Conservation (phyloP, 2,888 invertebrate genomes). For the Ctena decussata region DNA sequence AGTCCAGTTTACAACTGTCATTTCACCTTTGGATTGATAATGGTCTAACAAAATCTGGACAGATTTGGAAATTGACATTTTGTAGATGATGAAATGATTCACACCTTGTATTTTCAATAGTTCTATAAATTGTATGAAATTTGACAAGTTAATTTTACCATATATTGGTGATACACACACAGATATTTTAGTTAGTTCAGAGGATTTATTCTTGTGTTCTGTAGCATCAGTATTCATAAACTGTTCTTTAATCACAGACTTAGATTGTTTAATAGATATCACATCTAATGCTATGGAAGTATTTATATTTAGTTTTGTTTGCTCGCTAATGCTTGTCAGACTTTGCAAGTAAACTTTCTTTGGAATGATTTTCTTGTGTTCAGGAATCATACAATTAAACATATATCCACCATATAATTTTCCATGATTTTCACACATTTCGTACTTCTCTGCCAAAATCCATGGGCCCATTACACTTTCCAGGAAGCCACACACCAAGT, state of each 20-base stretch:
- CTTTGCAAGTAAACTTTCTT: slow-evolving; percentile 41
- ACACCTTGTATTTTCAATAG: slow-evolving; percentile 81
- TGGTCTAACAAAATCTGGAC: slow-evolving; percentile 72
- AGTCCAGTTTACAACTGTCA: slow-evolving; percentile 79
- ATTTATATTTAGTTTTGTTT: not conserved
- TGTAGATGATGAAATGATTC: slow-evolving; percentile 80
- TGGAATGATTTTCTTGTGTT: slow-evolving; percentile 38
- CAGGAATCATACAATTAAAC: slow-evolving; percentile 80
- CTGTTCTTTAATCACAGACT: not conserved
- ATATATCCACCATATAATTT: slow-evolving; percentile 84
- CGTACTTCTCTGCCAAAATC: slow-evolving; percentile 70
- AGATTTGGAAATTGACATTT: slow-evolving; percentile 71
- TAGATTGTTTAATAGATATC: not conserved
- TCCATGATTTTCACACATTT: slow-evolving; percentile 86
- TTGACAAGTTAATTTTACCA: slow-evolving; percentile 78
- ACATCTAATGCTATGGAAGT: not conserved
- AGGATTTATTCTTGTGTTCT: not conserved
- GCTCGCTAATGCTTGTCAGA: not conserved
- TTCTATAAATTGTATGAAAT: slow-evolving; percentile 85
- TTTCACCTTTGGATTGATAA: slow-evolving; percentile 71
- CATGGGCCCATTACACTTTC: slow-evolving; percentile 49
- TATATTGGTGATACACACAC: slow-evolving; percentile 85
- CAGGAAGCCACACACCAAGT: slow-evolving; percentile 69
- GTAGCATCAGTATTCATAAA: not conserved
- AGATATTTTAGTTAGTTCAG: slow-evolving; percentile 63